Conservation (phyloP, 2,888 invertebrate genomes). For the Torymus auratus region DNA sequence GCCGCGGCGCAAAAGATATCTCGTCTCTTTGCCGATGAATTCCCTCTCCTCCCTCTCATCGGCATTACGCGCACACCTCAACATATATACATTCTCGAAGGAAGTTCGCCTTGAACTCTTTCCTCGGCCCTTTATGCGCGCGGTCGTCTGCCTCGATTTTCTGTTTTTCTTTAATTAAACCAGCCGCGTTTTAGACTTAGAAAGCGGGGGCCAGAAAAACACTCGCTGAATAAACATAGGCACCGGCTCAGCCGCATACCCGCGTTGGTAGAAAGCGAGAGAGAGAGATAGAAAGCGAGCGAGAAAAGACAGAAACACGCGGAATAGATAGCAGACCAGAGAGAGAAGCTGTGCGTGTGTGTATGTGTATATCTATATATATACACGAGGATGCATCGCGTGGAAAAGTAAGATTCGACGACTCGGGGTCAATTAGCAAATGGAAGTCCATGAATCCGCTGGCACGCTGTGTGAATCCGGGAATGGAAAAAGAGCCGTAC, state of each 20-base stretch:
- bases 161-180: slow-evolving; percentile 39
- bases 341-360: no score
- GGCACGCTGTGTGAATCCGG: not conserved
- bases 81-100: no score
- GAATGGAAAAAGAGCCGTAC: no score
- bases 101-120: no score
- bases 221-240: slow-evolving; percentile 30
- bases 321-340: not conserved
- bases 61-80: no score
- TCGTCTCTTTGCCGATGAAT: no score
- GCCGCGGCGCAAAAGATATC: no score
- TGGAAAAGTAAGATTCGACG: slow-evolving; percentile 41
- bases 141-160: slow-evolving; percentile 1
- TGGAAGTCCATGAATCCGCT: slow-evolving; percentile 35
- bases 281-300: not conserved
- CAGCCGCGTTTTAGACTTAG: not conserved
- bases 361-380: not conserved
- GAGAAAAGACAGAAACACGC: not conserved
- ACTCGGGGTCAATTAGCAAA: slow-evolving; percentile 52
- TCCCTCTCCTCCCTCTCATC: no score
- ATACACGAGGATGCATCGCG: slow-evolving; percentile 6
- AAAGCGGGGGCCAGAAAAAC: not conserved
- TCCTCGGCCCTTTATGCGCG: no score
- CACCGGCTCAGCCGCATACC: not conserved
- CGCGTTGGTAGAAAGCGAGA: not conserved